phyloP scores from a whole-genome alignment of 1,140 invertebrate genomes.

The Drosophila nigrodunni region DNA sequence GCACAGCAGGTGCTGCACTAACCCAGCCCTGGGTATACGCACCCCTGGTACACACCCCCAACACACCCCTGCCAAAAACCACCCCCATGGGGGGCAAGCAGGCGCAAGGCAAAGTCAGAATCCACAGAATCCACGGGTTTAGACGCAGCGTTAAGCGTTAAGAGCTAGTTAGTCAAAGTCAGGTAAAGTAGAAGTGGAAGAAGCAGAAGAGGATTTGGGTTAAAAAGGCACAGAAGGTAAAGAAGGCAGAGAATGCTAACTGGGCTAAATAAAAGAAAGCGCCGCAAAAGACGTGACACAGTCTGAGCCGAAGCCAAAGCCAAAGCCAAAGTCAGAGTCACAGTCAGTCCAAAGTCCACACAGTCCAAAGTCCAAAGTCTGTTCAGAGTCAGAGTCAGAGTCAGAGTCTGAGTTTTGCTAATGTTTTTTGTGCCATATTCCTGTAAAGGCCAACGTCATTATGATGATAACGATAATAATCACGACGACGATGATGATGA shows the following conservation, averaged over 20 bases:
- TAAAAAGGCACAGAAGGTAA: slow-evolving; percentile 1
- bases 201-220: not conserved
- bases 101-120: slow-evolving; percentile 5
- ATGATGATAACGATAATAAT: not conserved
- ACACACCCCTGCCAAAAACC: not conserved
- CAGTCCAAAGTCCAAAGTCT: not conserved
- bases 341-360: too few relatives aligned
- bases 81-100: not conserved
- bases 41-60: not conserved
- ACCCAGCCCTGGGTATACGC: not conserved
- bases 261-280: slow-evolving; percentile 40
- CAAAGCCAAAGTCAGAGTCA: too few relatives aligned
- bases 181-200: slow-evolving; percentile 30
- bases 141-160: slow-evolving; percentile 45
- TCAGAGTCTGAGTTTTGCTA: not conserved
- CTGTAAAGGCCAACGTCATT: slow-evolving; percentile 12
- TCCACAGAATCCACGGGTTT: slow-evolving; percentile 19
- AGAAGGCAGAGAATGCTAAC: slow-evolving; percentile 1
- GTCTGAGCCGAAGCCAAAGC: slow-evolving; percentile 1
- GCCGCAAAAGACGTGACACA: slow-evolving; percentile 39
- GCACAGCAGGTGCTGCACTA: slow-evolving; percentile 51
- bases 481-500: slow-evolving; percentile 15
- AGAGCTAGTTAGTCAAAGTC: slow-evolving; percentile 63
- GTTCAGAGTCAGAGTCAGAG: not conserved
- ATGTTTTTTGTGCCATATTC: slow-evolving; percentile 9